phyloP scores from a whole-genome alignment of 2,888 invertebrate species.

The Melikaiella ostensackeni region DNA sequence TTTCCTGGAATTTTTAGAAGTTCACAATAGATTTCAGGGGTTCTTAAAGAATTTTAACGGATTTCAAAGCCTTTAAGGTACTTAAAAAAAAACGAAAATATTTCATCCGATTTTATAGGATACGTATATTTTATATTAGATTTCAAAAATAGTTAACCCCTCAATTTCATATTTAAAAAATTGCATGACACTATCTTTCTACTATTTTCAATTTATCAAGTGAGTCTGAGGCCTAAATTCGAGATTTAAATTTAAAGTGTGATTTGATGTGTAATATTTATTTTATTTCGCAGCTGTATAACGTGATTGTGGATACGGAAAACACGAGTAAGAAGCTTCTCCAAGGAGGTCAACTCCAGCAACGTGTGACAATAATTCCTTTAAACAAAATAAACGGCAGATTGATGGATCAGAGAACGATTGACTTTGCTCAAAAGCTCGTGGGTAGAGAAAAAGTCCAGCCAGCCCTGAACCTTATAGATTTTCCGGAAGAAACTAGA shows the following conservation, averaged over 20 bases:
- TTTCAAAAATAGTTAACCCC: too few relatives aligned
- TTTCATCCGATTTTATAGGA: too few relatives aligned
- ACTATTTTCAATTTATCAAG: too few relatives aligned
- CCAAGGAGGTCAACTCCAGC: slow-evolving; percentile 87
- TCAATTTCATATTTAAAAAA: too few relatives aligned
- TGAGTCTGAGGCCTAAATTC: too few relatives aligned
- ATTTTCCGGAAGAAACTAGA: slow-evolving; percentile 82
- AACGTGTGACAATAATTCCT: slow-evolving; percentile 92
- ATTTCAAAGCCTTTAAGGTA: too few relatives aligned
- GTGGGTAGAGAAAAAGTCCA: slow-evolving; percentile 90
- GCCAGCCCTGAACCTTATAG: slow-evolving; percentile 88
- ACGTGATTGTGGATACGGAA: slow-evolving; percentile 94
- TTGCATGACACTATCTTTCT: too few relatives aligned
- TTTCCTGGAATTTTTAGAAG: too few relatives aligned
- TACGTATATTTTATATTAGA: too few relatives aligned
- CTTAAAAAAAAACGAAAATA: too few relatives aligned
- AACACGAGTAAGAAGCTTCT: slow-evolving; percentile 90
- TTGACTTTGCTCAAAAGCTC: slow-evolving; percentile 84
- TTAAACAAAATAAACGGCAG: slow-evolving; percentile 89
- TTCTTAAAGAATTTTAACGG: too few relatives aligned
- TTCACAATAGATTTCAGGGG: too few relatives aligned
- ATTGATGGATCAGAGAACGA: slow-evolving; percentile 80
- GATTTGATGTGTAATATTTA: slow-evolving; percentile 25
- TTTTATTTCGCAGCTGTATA: slow-evolving; percentile 84
- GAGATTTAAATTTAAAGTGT: slow-evolving; percentile 55